A percentile compares a stretch with the other conserved stretches of the same genome.
These are phyloP conservation scores for Cydia splendana DNA, from an alignment of 1,140 invertebrate species.

Conservation along the genomic window DNA sequence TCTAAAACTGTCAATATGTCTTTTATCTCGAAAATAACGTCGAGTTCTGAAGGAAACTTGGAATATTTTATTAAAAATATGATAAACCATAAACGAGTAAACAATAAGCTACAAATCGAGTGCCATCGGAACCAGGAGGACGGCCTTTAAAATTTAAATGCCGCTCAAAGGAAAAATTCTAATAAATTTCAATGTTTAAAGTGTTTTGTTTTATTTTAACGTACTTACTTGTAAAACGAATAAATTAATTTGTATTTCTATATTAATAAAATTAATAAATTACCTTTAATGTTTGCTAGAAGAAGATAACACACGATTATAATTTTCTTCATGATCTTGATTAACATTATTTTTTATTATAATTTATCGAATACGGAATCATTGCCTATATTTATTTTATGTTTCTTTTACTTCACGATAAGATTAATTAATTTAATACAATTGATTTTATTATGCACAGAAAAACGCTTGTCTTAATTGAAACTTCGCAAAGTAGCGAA, in stretches of 20 bases:
- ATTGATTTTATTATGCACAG: neutral
- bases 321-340: conserved; percentile 38
- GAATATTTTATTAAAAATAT: too few species aligned
- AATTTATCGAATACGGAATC: neutral
- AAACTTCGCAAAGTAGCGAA: neutral
- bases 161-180: too few species aligned
- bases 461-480: neutral
- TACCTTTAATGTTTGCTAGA: conserved; percentile 43
- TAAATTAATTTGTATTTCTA: conserved; percentile 20
- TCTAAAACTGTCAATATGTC: too few species aligned
- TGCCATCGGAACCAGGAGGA: too few species aligned
- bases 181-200: too few species aligned
- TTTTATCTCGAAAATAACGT: too few species aligned
- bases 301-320: conserved; percentile 39
- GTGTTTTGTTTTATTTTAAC: too few species aligned
- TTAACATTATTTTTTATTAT: neutral
- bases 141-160: too few species aligned
- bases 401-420: neutral
- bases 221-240: conserved; percentile 25
- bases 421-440: neutral
- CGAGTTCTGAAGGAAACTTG: too few species aligned
- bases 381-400: neutral
- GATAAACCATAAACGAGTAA: too few species aligned
- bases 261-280: conserved; percentile 21
- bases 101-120: too few species aligned